Percentiles rank a stretch among this genome's conserved stretches.
Conservation (phyloP, 2,113 vertebrate genomes). For the Synchiropus splendidus region DNA sequence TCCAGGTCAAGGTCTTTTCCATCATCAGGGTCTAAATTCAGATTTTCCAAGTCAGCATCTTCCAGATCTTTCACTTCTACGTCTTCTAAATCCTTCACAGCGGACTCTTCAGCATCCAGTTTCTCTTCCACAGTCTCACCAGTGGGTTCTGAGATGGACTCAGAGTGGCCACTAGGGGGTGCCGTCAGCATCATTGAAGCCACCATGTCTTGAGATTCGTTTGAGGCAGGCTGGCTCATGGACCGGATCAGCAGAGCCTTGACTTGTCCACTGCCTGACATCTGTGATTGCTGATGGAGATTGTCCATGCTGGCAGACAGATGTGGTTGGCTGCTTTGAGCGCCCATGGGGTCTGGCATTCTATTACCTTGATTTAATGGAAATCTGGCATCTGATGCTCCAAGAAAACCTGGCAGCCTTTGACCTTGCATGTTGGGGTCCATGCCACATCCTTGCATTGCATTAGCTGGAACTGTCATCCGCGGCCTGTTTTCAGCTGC, state of each 20-base stretch:
- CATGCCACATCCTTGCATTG: slow-evolving; percentile 55
- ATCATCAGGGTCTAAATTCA: slow-evolving; percentile 87
- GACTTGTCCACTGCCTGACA: slow-evolving; percentile 56
- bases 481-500: slow-evolving; percentile 75
- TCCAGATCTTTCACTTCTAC: slow-evolving; percentile 92
- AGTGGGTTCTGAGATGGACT: slow-evolving; percentile 43
- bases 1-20: slow-evolving; percentile 93
- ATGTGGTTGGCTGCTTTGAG: slow-evolving; percentile 60
- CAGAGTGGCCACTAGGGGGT: slow-evolving; percentile 55
- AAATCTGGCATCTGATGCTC: slow-evolving; percentile 67
- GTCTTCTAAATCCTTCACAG: slow-evolving; percentile 84
- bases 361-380: slow-evolving; percentile 63
- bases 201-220: slow-evolving; percentile 65
- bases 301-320: slow-evolving; percentile 76
- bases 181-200: slow-evolving; percentile 58
- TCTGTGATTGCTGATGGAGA: slow-evolving; percentile 63
- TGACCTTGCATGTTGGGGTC: slow-evolving; percentile 69
- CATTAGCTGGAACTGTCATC: slow-evolving; percentile 64
- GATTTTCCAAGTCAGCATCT: slow-evolving; percentile 87
- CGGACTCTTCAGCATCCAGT: slow-evolving; percentile 82
- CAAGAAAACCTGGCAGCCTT: slow-evolving; percentile 64
- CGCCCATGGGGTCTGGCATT: slow-evolving; percentile 67
- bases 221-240: slow-evolving; percentile 71
- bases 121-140: slow-evolving; percentile 75
- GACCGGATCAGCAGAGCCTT: slow-evolving; percentile 70